A percentile compares a stretch with the other conserved stretches of the same genome.
Evolutionary conservation across 2,888 invertebrate species (phyloP).

Genomic region (Calliopum simillimum): DNA sequence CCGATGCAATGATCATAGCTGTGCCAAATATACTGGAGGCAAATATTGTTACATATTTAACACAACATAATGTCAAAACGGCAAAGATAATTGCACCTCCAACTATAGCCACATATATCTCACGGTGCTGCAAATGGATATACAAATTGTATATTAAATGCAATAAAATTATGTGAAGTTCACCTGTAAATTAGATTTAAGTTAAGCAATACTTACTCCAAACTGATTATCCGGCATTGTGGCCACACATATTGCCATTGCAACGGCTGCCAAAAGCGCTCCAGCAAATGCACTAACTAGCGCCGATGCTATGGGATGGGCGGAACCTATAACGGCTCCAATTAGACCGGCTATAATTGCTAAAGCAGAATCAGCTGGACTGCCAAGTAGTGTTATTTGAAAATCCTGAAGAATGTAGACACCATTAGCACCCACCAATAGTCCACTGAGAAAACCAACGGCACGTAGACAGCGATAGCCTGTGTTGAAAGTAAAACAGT

Average conservation of each 20-base stretch:
- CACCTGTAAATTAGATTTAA: not conserved
- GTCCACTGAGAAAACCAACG: constrained; percentile 88
- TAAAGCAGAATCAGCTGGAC: constrained; percentile 66
- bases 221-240: constrained; percentile 68
- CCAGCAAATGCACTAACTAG: constrained; percentile 66
- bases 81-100: constrained; percentile 67
- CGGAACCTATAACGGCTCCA: constrained; percentile 66
- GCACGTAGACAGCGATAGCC: constrained; percentile 91
- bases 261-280: constrained; percentile 64
- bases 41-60: constrained; percentile 65
- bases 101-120: constrained; percentile 66
- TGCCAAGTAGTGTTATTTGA: constrained; percentile 80
- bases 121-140: constrained; percentile 57
- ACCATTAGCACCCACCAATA: constrained; percentile 84
- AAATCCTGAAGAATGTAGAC: constrained; percentile 87
- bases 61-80: constrained; percentile 66
- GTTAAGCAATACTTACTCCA: constrained; percentile 59
- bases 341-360: constrained; percentile 66
- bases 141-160: too few relatives aligned
- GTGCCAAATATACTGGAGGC: constrained; percentile 67
- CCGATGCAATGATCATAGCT: constrained; percentile 65
- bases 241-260: constrained; percentile 67
- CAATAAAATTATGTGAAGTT: not conserved
- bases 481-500: constrained; percentile 63
- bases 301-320: constrained; percentile 66